A percentile compares a stretch with the other conserved stretches of the same genome.
Evolutionary conservation across 2,113 vertebrate species (phyloP).

Genomic region (Dipodomys ordii): DNA sequence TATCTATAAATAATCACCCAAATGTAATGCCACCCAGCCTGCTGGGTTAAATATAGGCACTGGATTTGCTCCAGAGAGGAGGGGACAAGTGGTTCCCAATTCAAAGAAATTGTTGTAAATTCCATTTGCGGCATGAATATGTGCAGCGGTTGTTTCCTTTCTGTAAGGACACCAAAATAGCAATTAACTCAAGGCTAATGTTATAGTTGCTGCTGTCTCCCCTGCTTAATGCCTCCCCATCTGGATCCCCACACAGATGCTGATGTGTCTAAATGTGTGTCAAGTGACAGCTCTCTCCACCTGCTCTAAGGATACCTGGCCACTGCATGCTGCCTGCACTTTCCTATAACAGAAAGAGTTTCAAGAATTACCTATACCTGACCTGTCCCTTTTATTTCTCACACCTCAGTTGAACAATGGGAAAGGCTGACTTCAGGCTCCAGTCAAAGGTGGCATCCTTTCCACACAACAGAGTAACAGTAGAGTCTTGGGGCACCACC

Average conservation of each 20-base stretch:
- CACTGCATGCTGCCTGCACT: not conserved
- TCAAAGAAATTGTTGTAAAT: slow-evolving; percentile 86
- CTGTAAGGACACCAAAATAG: slow-evolving; percentile 85
- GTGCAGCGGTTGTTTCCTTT: slow-evolving; percentile 82
- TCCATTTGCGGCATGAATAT: slow-evolving; percentile 82
- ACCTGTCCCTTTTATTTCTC: not conserved
- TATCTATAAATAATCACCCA: slow-evolving; percentile 84
- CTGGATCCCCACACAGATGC: slow-evolving; percentile 72
- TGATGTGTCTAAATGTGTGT: slow-evolving; percentile 32
- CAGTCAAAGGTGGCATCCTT: not conserved
- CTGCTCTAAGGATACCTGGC: slow-evolving; percentile 46
- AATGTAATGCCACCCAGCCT: slow-evolving; percentile 70
- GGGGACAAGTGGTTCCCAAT: slow-evolving; percentile 85
- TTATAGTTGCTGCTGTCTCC: slow-evolving; percentile 64
- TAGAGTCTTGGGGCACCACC: not conserved
- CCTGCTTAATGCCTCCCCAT: slow-evolving; percentile 68
- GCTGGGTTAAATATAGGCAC: slow-evolving; percentile 84
- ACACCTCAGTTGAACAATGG: not conserved
- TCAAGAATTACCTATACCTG: not conserved
- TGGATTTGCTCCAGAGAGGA: slow-evolving; percentile 84
- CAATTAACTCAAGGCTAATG: slow-evolving; percentile 84
- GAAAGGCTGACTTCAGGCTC: not conserved
- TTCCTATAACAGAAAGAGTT: not conserved
- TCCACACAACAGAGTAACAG: not conserved
- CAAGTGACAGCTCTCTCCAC: slow-evolving; percentile 51